Evolutionary conservation across 1,140 invertebrate genomes (phyloP), one percentile per base, ranked within the genome.

Genomic region (Latrodectus geometricus): DNA sequence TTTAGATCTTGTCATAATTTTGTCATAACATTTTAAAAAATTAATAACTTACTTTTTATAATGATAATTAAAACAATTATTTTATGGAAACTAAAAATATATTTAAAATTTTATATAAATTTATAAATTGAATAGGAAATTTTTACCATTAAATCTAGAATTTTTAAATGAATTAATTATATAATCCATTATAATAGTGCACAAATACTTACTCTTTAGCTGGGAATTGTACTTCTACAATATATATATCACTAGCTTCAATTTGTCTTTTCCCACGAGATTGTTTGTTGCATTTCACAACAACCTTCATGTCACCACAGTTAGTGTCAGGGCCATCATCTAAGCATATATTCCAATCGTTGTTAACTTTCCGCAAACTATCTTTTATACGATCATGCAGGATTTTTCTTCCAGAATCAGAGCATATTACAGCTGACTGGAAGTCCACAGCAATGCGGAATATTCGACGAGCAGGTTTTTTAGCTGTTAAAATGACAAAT

Each of bases 341-440:
- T 0, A 96, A 96, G 90, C 96, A 97, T 94, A 97, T 96, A 92
- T 96, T 97, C 97, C 96, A 97, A 88, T 97, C 95, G 89, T 96
- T 93, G 89, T 98, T 98, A 20, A 98, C 92, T 61, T 96, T 94
- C 88, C 97, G 96, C 35, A 98, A 95, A 20, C 96, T 96, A 89
- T 95, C 94, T 88, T 95, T 93, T 4, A 98, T 96, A 90, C 95
- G 96, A 89, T 97, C 95, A 86, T 96, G 94, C 0, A 98, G 92
- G 3, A 98, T 97, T 76, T 95, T 96, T 91, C 97, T 96, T 8
- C 97, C 97, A 54, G 97, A 96, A 91, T 97, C 96, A 89, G 97
- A 98, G 90, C 97, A 98, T 3, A 98, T 93, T 0, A 97, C 96
- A 9, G 96, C 96, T 86, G 96, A 97, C 80, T 96, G 96, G 95